phyloP scores from a whole-genome alignment of 2,797 vertebrate species.

The Chanos chanos region DNA sequence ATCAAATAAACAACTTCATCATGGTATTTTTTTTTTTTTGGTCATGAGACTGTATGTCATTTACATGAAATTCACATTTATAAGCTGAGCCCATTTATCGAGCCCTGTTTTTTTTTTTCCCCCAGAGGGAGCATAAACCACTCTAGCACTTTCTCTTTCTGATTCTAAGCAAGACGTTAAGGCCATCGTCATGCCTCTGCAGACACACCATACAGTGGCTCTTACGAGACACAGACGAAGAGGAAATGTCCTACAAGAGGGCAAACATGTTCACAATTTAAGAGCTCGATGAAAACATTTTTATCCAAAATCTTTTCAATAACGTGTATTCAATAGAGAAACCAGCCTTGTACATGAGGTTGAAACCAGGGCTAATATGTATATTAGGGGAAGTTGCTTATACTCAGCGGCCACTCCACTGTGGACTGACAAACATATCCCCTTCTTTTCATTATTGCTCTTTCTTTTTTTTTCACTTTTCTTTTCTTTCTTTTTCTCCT shows the following conservation, averaged over 20 bases:
- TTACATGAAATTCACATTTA: conserved; percentile 32
- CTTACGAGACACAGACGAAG: too few relatives aligned
- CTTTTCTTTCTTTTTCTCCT: conserved; percentile 15
- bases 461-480: conserved; percentile 7
- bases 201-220: too few relatives aligned
- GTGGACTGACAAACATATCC: conserved; percentile 22
- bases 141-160: conserved; percentile 60
- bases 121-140: conserved; percentile 56
- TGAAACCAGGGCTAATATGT: too few relatives aligned
- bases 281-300: too few relatives aligned
- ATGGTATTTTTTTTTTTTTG: background rate
- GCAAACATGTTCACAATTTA: too few relatives aligned
- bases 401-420: conserved; percentile 18
- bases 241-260: too few relatives aligned
- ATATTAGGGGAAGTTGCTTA: conserved; percentile 5
- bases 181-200: too few relatives aligned
- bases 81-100: conserved; percentile 43
- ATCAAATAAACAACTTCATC: conserved; percentile 20
- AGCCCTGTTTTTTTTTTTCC: conserved; percentile 54
- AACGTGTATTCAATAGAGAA: too few relatives aligned
- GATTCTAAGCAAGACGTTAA: conserved; percentile 45
- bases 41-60: conserved; percentile 1
- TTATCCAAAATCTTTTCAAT: too few relatives aligned
- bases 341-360: too few relatives aligned
- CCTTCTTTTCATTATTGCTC: conserved; percentile 33